Evolutionary conservation across 2,888 invertebrate genomes (phyloP).

Genomic region (Melipona bicolor): DNA sequence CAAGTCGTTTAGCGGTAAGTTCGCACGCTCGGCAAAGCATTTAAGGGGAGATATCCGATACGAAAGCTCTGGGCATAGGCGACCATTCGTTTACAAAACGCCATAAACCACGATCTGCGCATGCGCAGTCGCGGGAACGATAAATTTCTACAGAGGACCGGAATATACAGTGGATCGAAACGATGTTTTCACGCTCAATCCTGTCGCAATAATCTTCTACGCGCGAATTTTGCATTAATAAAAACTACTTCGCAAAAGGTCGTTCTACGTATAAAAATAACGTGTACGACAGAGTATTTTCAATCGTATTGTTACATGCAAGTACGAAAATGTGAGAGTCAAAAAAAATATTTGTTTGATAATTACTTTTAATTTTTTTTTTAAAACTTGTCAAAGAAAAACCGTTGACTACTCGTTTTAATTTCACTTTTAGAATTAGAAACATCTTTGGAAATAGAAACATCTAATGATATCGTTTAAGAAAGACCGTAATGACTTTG

Average conservation of each 20-base stretch:
- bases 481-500: not conserved
- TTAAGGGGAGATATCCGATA: conserved; percentile 62
- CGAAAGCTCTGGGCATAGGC: conserved; percentile 67
- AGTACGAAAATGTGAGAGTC: not conserved
- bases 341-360: not conserved
- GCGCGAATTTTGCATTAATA: not conserved
- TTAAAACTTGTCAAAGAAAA: not conserved
- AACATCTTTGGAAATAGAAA: not conserved
- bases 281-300: not conserved
- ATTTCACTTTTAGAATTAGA: not conserved
- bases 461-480: not conserved
- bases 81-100: conserved; percentile 77
- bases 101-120: conserved; percentile 76
- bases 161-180: conserved; percentile 1
- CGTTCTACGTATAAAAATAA: not conserved
- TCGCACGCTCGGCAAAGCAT: conserved; percentile 45
- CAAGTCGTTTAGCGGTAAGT: conserved; percentile 67
- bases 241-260: not conserved
- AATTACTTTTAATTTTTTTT: not conserved
- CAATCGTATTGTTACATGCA: not conserved
- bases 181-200: not conserved
- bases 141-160: conserved; percentile 71
- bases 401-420: not conserved
- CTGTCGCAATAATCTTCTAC: not conserved
- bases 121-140: conserved; percentile 78